Evolutionary conservation across 2,888 invertebrate genomes (phyloP).

Genomic region (Hybos culiciformis): DNA sequence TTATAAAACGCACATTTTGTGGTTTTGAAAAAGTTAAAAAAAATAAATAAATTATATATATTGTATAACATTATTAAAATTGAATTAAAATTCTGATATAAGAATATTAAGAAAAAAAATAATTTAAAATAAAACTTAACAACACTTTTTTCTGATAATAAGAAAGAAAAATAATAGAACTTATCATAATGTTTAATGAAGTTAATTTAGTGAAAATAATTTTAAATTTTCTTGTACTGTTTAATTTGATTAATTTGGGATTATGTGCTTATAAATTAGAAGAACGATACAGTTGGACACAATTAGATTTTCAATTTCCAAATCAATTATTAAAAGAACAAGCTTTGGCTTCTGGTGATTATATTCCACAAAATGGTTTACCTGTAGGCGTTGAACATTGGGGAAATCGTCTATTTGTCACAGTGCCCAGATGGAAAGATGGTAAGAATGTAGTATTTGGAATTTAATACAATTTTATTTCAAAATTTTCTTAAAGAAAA

Average conservation of each 20-base stretch:
- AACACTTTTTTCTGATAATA: too few species aligned
- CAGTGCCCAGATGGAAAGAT: constrained; percentile 65
- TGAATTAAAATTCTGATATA: too few species aligned
- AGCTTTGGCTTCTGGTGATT: constrained; percentile 49
- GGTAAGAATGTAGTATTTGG: constrained; percentile 49
- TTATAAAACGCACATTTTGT: too few species aligned
- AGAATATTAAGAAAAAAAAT: too few species aligned
- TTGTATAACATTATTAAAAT: too few species aligned
- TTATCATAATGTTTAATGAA: too few species aligned
- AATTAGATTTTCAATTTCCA: constrained; percentile 63
- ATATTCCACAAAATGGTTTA: constrained; percentile 61
- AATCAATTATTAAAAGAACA: constrained; percentile 45
- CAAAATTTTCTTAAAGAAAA: neutral
- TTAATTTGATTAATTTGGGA: constrained; percentile 8
- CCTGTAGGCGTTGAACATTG: constrained; percentile 74
- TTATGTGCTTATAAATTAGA: constrained; percentile 40
- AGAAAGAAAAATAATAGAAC: too few species aligned
- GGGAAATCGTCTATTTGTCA: constrained; percentile 67
- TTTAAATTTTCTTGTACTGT: neutral
- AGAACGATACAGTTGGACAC: constrained; percentile 61
- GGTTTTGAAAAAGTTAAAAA: too few species aligned
- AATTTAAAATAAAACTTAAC: too few species aligned
- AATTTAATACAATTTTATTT: neutral
- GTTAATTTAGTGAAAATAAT: too few species aligned
- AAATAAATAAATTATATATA: too few species aligned